Evolutionary conservation across 2,888 invertebrate genomes (phyloP).

Genomic region (Hypercompe scribonia): DNA sequence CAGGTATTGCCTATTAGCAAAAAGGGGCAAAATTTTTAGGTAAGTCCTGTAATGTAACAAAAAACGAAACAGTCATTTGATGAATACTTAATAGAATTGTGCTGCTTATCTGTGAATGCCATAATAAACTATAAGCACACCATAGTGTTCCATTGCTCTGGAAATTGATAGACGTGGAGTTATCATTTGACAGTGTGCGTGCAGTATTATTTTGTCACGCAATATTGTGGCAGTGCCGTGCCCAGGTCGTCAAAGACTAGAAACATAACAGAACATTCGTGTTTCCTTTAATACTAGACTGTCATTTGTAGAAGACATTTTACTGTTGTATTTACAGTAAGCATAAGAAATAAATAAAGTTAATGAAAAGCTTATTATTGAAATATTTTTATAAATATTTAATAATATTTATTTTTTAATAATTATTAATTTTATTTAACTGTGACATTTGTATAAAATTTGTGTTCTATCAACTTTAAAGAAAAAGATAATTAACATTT

Average conservation of each 20-base stretch:
- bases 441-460: neutral
- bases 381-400: neutral
- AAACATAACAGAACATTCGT: constrained; percentile 19
- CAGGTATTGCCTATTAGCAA: neutral
- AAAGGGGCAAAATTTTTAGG: neutral
- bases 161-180: constrained; percentile 85
- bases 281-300: neutral
- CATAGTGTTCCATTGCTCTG: constrained; percentile 74
- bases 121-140: constrained; percentile 70
- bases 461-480: neutral
- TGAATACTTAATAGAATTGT: constrained; percentile 66
- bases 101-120: constrained; percentile 74
- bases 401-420: neutral
- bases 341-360: neutral
- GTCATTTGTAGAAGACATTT: neutral
- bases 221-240: constrained; percentile 67
- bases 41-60: neutral
- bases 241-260: constrained; percentile 70
- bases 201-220: constrained; percentile 78
- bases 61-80: constrained; percentile 58
- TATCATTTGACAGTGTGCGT: constrained; percentile 87
- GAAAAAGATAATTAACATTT: neutral
- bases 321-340: neutral
- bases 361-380: neutral
- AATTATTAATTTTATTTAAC: neutral